Conservation (phyloP, 2,797 vertebrate species). For the Notoglanidium macrostoma region DNA sequence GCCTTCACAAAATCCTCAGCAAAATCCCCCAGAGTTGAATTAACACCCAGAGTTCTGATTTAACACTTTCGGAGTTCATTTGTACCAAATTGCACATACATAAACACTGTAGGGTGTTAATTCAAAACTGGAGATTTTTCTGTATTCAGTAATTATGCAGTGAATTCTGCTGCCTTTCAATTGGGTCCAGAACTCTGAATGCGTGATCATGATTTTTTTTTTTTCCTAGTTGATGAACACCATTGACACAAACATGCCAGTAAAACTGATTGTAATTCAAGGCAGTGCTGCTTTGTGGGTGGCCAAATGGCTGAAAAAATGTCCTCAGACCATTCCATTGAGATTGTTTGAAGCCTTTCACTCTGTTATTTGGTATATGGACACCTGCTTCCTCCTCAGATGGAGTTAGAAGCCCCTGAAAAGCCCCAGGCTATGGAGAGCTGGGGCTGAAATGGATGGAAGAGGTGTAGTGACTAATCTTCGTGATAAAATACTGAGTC, state of each 20-base stretch:
- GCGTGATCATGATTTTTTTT: neutral
- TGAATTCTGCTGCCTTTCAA: neutral
- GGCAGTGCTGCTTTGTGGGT: neutral
- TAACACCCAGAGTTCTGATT: no score
- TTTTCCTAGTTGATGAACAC: no score
- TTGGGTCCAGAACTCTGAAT: neutral
- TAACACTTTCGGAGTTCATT: no score
- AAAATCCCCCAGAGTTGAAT: no score
- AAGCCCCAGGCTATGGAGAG: neutral
- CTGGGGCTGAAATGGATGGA: constrained; percentile 16
- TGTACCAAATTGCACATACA: no score
- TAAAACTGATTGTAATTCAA: neutral
- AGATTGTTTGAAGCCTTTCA: neutral
- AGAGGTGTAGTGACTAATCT: constrained; percentile 28
- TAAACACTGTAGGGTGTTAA: no score
- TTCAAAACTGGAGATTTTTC: no score
- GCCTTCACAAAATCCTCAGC: neutral
- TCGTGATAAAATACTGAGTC: constrained; percentile 25
- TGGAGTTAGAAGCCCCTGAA: constrained; percentile 1
- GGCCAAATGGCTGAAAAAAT: neutral
- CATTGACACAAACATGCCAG: neutral
- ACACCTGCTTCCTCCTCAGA: neutral
- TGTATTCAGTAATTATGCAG: neutral
- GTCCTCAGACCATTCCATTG: neutral
- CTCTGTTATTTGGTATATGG: neutral